Evolutionary conservation across 2,888 invertebrate species (phyloP).

Genomic region (Phytoseiulus persimilis): DNA sequence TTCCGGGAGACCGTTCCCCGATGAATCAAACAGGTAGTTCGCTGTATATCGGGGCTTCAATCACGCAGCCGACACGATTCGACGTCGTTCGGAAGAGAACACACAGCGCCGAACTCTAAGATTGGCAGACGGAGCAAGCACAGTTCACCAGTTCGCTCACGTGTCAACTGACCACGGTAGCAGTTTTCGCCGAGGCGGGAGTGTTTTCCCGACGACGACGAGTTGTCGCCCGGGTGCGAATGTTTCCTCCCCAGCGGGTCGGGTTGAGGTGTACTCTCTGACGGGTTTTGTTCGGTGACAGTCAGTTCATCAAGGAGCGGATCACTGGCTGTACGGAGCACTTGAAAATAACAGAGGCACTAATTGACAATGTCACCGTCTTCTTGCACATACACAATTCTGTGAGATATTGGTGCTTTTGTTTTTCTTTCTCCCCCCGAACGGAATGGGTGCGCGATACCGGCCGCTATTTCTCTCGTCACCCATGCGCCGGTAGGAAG

Average conservation of each 20-base stretch:
- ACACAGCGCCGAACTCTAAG: background rate
- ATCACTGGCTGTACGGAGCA: background rate
- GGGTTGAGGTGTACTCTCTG: too few relatives aligned
- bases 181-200: background rate
- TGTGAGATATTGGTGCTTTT: background rate
- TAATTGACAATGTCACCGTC: background rate
- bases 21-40: background rate
- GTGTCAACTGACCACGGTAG: background rate
- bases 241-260: too few relatives aligned
- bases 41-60: background rate
- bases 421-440: background rate
- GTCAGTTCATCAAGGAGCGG: background rate
- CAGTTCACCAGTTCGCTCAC: background rate
- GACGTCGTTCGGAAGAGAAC: background rate
- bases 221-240: too few relatives aligned
- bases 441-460: background rate
- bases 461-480: background rate
- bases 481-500: background rate
- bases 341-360: background rate
- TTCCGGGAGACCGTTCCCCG: background rate
- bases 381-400: background rate
- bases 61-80: background rate
- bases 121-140: background rate
- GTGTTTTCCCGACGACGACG: too few relatives aligned
- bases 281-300: background rate